Base-by-base conservation (phyloP, 2,888 invertebrate species). In the Melinopterus prodromus region DNA sequence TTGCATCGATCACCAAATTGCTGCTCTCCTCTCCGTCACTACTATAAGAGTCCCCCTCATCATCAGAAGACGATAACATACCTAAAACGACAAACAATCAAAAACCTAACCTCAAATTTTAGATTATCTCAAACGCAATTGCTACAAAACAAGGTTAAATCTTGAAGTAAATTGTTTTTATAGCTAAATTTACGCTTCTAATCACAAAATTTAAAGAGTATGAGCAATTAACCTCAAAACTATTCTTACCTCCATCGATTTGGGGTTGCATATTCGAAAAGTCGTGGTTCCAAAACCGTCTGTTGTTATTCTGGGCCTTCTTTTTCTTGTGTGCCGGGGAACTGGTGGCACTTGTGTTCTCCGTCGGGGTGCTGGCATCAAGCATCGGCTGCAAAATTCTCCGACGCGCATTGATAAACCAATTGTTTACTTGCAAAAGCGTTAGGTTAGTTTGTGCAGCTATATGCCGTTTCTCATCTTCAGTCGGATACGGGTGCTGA, bases 401-500 rank as follows among this genome's bases (percentile, higher is more conserved):
- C 80, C 98, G 92, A 69, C 98, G 91, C 3, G 98, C 98, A 90
- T 98, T 98, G 84, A 98, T 98, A 89, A 98, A 97, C 96, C 97
- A 97, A 88, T 96, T 97, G 90, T 97, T 97, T 82, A 98, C 97
- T 90, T 97, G 97, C 72, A 97, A 91, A 77, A 97, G 90, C 0
- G 97, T 97, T 79, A 98, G 92, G 86, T 97, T 94, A 69, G 98
- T 98, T 89, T 97, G 96, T 36, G 94, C 94, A 2, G 97, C 97
- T 81, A 98, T 95, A 82, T 96, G 94, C 53, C 97, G 93, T 89
- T 98, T 98, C 88, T 98, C 97, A 87, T 98, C 98, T 89, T 98
- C 98, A 77, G 97, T 97, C 0, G 98, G 98, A 88, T 98, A 98
- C 0, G 98, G 98, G 90, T 98, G 98, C 97, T 98, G 90, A 0